Evolutionary conservation across 2,888 invertebrate species (phyloP).

Genomic region (Octonoba sinensis): DNA sequence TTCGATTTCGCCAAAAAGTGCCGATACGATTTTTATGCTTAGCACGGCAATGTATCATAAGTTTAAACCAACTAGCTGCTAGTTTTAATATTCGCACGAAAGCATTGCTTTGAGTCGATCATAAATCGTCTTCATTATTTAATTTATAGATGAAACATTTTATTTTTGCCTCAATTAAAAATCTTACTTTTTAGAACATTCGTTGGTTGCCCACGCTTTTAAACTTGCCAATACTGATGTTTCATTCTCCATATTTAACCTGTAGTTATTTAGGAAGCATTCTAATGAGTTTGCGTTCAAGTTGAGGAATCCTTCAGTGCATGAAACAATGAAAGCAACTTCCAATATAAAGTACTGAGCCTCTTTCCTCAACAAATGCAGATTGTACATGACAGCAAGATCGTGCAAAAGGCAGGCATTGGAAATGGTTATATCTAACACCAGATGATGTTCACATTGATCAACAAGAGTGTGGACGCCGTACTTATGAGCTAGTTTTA

Average conservation of each 20-base stretch:
- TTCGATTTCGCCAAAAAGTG: too few species aligned
- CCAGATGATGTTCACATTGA: conserved; percentile 22
- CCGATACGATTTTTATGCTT: too few species aligned
- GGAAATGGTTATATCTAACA: not conserved
- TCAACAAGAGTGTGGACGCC: conserved; percentile 15
- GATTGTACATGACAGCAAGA: conserved; percentile 21
- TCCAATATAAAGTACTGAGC: conserved; percentile 19
- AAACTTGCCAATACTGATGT: conserved; percentile 18
- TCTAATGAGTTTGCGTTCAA: conserved; percentile 17
- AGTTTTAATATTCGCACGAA: too few species aligned
- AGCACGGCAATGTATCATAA: too few species aligned
- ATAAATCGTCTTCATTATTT: too few species aligned
- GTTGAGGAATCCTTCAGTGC: conserved; percentile 37
- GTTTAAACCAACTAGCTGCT: too few species aligned
- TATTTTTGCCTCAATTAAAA: not conserved
- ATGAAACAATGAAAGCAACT: conserved; percentile 21
- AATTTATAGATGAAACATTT: not conserved
- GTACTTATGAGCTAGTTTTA: conserved; percentile 43
- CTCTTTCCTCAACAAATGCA: not conserved
- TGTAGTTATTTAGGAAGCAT: not conserved
- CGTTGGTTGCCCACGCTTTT: conserved; percentile 34
- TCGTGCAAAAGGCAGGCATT: conserved; percentile 31
- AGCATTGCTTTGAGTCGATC: too few species aligned
- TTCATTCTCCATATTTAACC: conserved; percentile 43
- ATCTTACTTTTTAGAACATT: conserved; percentile 38